Evolutionary conservation across 2,888 invertebrate genomes (phyloP).

Genomic region (Tachina fera): DNA sequence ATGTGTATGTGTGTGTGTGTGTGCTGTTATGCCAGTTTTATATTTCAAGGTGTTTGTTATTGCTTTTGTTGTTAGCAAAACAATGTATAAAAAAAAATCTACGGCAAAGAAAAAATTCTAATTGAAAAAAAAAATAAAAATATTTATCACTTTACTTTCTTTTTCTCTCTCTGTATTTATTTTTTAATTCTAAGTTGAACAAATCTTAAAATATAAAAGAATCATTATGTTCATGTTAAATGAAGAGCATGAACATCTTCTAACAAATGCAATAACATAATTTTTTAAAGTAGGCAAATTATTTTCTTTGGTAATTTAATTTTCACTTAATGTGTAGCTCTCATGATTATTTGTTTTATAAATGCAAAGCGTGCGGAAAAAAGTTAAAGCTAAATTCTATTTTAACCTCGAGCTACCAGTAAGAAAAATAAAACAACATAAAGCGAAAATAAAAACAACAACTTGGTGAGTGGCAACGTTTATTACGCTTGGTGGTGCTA

Average conservation of each 20-base stretch:
- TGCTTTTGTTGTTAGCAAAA: neutral
- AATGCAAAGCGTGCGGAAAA: constrained; percentile 23
- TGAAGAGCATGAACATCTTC: neutral
- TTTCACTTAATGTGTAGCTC: constrained; percentile 8
- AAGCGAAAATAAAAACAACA: neutral
- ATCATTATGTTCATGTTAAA: neutral
- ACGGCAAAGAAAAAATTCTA: neutral
- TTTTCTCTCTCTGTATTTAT: neutral
- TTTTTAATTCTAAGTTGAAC: neutral
- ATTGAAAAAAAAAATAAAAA: constrained; percentile 3
- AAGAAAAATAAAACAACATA: neutral
- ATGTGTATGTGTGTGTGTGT: neutral
- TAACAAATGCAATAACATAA: neutral
- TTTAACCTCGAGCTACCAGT: constrained; percentile 7
- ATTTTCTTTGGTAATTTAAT: constrained; percentile 21
- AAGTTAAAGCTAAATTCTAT: constrained; percentile 16
- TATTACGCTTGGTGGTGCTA: neutral
- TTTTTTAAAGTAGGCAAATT: neutral
- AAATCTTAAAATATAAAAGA: neutral
- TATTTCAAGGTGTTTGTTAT: constrained; percentile 19
- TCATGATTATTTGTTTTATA: constrained; percentile 34
- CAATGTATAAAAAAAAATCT: neutral
- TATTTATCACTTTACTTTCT: neutral
- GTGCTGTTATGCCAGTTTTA: neutral
- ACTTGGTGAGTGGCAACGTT: neutral